Percentiles rank a stretch among this genome's conserved stretches.
These are phyloP conservation scores for Sebastes ruberrimus DNA, from an alignment of 2,797 vertebrate species.

Conservation along the genomic window DNA sequence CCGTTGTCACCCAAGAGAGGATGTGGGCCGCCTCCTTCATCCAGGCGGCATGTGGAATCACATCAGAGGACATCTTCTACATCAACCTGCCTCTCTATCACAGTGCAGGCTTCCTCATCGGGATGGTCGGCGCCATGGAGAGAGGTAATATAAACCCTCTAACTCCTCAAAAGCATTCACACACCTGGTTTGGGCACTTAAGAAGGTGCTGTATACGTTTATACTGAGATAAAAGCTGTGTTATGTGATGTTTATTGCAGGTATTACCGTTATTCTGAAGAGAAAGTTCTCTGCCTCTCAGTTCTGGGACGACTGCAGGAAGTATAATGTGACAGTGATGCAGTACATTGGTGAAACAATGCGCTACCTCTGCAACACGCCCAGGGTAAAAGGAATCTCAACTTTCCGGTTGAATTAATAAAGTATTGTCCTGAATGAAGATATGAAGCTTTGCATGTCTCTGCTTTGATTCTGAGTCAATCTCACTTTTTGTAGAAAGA, in stretches of 20 bases:
- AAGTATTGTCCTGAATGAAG: neutral
- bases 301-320: conserved; percentile 95
- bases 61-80: conserved; percentile 84
- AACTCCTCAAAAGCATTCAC: neutral
- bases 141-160: conserved; percentile 73
- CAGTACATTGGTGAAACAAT: conserved; percentile 94
- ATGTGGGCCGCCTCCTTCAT: conserved; percentile 81
- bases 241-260: conserved; percentile 17
- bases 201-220: too few relatives aligned
- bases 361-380: conserved; percentile 88
- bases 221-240: neutral
- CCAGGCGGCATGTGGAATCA: conserved; percentile 63
- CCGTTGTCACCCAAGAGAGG: conserved; percentile 85
- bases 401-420: neutral
- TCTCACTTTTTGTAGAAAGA: conserved; percentile 78
- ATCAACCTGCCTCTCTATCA: conserved; percentile 91
- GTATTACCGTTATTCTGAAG: conserved; percentile 78
- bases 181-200: neutral
- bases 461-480: neutral
- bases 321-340: conserved; percentile 89
- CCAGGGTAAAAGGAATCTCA: conserved; percentile 77
- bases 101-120: conserved; percentile 88
- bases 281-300: conserved; percentile 93
- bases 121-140: conserved; percentile 82
- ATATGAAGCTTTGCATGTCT: neutral